Evolutionary conservation across 1,140 invertebrate species (phyloP), one percentile per base, ranked within the genome.

Genomic region (Drosophila saltans): DNA sequence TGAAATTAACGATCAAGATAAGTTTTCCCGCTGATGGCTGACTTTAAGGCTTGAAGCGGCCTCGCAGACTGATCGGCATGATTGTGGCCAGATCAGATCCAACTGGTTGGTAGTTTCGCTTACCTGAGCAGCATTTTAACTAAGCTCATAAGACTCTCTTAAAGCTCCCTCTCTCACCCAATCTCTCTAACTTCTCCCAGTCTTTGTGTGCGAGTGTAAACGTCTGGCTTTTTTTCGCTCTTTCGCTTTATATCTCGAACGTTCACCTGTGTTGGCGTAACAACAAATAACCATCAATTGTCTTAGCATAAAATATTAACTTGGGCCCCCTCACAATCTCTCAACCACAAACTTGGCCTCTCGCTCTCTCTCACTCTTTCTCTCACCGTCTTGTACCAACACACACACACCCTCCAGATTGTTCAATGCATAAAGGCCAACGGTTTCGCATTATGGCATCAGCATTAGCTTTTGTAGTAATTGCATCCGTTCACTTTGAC

Each of bases 401-500:
- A 36, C 33, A 36, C 26, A 55, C 41, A 28, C 62, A 57, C 40
- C 63, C 28, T 24, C n/a, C 9, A 52, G 21, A 26, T 61, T 62
- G 59, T 48, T 62, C 64, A 75, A 59, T 66, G 75, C 33, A 66
- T 62, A 78, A 80, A 83, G 81, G 81, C 75, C 82, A 82, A 57
- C 57, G 57, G 57, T 59, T 52, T 59, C 33, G 57, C 57, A 59
- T 59, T 59, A 58, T 55, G 62, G 57, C 69, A 70, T 66, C 65
- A 77, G 62, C 58, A 45, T 52, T 68, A 39, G 55, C 69, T 67
- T 66, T 30, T 77, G 73, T 69, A 82, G 80, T 81, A 70, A 78
- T 65, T 88, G 75, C 75, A 82, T 79, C 83, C 82, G 79, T 76
- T 85, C 82, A 85, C 82, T 85, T 85, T 88, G 66, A 56, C 66